Conservation (phyloP, 1,140 invertebrate genomes). For the Sweltsa coloradensis region DNA sequence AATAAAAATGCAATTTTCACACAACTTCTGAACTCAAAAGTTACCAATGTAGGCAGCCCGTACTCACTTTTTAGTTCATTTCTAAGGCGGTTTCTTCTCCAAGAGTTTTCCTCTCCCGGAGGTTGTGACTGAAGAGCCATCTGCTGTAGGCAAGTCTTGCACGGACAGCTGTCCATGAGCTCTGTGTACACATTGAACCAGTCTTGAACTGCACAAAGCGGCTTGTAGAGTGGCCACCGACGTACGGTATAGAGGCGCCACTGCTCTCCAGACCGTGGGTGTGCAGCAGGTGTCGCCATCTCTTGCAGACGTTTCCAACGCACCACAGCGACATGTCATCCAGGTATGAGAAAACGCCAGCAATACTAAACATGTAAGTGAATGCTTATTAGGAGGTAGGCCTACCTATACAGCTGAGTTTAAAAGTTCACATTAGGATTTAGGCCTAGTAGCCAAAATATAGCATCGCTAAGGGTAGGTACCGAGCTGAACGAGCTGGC, state of each 20-base stretch:
- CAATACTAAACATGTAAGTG: too few species aligned
- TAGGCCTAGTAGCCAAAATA: too few species aligned
- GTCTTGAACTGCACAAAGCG: slow-evolving; percentile 52
- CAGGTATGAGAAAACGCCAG: slow-evolving; percentile 78
- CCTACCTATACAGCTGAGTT: too few species aligned
- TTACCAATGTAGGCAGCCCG: slow-evolving; percentile 23
- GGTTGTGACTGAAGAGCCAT: slow-evolving; percentile 50
- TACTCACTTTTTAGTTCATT: slow-evolving; percentile 55
- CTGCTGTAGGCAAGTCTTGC: slow-evolving; percentile 70
- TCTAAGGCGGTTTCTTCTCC: slow-evolving; percentile 56
- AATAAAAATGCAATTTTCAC: too few species aligned
- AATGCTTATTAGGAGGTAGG: too few species aligned
- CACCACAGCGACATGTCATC: slow-evolving; percentile 85
- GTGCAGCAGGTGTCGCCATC: slow-evolving; percentile 69
- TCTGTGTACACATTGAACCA: slow-evolving; percentile 63
- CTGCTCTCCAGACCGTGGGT: slow-evolving; percentile 58
- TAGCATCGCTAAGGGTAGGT: too few species aligned
- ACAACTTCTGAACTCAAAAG: too few species aligned
- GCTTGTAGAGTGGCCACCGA: slow-evolving; percentile 73
- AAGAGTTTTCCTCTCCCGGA: slow-evolving; percentile 52
- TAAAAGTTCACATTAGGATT: too few species aligned
- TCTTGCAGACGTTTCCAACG: slow-evolving; percentile 69
- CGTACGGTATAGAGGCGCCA: slow-evolving; percentile 63
- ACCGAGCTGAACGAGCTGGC: too few species aligned
- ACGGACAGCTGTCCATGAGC: slow-evolving; percentile 64